Conservation (phyloP, 2,888 invertebrate species). For the Lissonota sp. region DNA sequence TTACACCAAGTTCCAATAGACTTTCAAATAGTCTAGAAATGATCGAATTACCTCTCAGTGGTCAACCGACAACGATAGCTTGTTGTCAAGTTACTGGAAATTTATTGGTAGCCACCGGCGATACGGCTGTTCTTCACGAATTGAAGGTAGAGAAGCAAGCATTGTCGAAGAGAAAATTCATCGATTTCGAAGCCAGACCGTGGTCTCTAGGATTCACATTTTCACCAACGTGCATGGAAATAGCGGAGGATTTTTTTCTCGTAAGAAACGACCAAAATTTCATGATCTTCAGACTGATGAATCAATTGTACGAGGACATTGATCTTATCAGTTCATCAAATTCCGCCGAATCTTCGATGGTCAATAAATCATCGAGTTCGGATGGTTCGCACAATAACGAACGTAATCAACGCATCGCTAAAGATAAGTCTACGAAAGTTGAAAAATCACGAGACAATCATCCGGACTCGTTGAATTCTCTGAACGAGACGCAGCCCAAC, state of each 20-base stretch:
- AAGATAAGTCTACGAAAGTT: conserved; percentile 49
- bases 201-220: conserved; percentile 88
- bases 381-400: conserved; percentile 73
- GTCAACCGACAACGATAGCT: conserved; percentile 86
- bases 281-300: conserved; percentile 84
- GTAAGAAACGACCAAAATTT: conserved; percentile 87
- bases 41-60: conserved; percentile 89
- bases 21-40: conserved; percentile 88
- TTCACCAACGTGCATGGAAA: conserved; percentile 85
- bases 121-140: conserved; percentile 85
- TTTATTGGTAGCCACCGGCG: conserved; percentile 83
- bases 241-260: conserved; percentile 89
- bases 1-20: conserved; percentile 89
- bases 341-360: conserved; percentile 77
- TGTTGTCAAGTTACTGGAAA: conserved; percentile 87
- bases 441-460: conserved; percentile 41
- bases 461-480: conserved; percentile 29
- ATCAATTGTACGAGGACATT: conserved; percentile 80
- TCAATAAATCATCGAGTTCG: conserved; percentile 78
- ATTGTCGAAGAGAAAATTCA: conserved; percentile 88
- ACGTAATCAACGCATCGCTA: conserved; percentile 58
- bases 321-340: conserved; percentile 78
- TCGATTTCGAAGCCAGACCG: conserved; percentile 89
- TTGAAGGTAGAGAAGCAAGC: conserved; percentile 88
- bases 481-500: conserved; percentile 40